These are phyloP conservation scores for Gymnobelideus leadbeateri DNA, from an alignment of 2,113 vertebrate species.

Conservation along the genomic window DNA sequence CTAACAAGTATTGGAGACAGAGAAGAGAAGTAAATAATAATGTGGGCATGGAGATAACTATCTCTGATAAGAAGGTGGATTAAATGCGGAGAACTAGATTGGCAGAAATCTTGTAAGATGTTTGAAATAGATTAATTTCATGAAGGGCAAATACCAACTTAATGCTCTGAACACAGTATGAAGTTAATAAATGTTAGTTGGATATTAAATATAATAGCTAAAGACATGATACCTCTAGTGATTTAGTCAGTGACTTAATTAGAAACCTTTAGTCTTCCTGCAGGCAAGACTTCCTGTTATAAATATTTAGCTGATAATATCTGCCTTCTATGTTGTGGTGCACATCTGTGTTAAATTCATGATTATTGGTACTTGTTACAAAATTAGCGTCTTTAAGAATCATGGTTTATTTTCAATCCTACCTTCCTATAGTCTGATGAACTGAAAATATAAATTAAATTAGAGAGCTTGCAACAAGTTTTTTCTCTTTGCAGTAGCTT, in stretches of 20 bases:
- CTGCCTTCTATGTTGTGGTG: conserved; percentile 17
- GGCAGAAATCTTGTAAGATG: not conserved
- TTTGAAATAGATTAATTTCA: not conserved
- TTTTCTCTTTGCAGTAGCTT: conserved; percentile 4
- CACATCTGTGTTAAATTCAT: not conserved
- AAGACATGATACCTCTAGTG: not conserved
- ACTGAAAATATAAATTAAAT: not conserved
- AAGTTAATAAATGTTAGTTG: not conserved
- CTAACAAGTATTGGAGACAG: not conserved
- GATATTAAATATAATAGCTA: not conserved
- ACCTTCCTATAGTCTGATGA: conserved; percentile 3
- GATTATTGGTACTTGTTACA: conserved; percentile 29
- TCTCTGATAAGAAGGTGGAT: not conserved
- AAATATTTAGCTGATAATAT: conserved; percentile 35
- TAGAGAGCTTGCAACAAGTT: not conserved
- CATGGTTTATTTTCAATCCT: conserved; percentile 24
- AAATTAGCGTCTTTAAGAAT: conserved; percentile 5
- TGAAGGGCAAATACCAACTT: not conserved
- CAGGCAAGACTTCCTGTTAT: conserved; percentile 11
- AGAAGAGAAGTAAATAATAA: not conserved
- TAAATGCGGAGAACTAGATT: not conserved
- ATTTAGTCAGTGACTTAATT: not conserved
- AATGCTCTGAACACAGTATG: not conserved
- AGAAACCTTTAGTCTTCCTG: conserved; percentile 1
- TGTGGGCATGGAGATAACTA: not conserved